Evolutionary conservation across 2,797 vertebrate genomes (phyloP).

Genomic region (Hoplostethus mediterraneus): DNA sequence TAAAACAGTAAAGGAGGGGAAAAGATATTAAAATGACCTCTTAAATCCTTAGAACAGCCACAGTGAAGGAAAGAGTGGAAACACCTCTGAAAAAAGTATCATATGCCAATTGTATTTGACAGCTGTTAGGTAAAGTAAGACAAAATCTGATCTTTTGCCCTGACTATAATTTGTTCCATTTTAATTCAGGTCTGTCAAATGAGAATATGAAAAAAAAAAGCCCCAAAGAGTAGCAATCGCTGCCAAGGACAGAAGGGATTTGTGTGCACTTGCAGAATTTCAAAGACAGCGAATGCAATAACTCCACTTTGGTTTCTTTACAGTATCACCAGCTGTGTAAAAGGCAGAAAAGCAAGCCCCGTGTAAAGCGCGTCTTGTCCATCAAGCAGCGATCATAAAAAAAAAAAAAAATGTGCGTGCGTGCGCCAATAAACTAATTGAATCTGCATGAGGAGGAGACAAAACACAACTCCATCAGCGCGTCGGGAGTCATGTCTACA

Average conservation of each 20-base stretch:
- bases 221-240: constrained; percentile 52
- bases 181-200: constrained; percentile 72
- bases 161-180: constrained; percentile 72
- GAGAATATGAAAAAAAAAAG: constrained; percentile 69
- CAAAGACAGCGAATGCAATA: constrained; percentile 51
- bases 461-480: constrained; percentile 20
- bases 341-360: not conserved
- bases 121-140: constrained; percentile 66
- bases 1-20: constrained; percentile 47
- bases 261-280: constrained; percentile 59
- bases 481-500: constrained; percentile 34
- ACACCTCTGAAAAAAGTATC: constrained; percentile 36
- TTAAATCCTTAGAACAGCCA: constrained; percentile 62
- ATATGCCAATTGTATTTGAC: constrained; percentile 61
- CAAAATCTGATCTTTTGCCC: constrained; percentile 76
- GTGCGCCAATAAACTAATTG: constrained; percentile 44
- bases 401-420: not conserved
- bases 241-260: constrained; percentile 55
- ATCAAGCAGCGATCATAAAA: constrained; percentile 10
- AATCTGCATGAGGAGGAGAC: not conserved
- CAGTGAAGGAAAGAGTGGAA: constrained; percentile 45
- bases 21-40: constrained; percentile 72
- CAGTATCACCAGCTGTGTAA: not conserved
- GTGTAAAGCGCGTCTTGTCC: not conserved
- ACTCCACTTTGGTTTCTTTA: not conserved